These are phyloP conservation scores for Schizopygopsis malacanthus DNA, from an alignment of 2,797 vertebrate species.

Conservation along the genomic window DNA sequence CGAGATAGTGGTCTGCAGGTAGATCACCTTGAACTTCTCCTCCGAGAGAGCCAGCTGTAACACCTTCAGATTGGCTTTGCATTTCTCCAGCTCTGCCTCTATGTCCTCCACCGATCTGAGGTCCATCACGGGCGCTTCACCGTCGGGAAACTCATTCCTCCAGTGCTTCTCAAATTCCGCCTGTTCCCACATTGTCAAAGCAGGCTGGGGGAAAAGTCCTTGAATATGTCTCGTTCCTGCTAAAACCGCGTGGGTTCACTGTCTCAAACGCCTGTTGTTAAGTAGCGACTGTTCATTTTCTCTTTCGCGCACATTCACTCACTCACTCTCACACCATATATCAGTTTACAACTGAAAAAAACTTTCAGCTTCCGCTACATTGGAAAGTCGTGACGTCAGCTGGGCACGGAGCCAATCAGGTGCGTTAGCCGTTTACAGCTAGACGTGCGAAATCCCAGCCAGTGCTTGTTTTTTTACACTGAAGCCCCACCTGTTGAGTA, in stretches of 20 bases:
- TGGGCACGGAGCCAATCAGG: slow-evolving; percentile 56
- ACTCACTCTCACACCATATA: not conserved
- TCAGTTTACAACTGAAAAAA: slow-evolving; percentile 53
- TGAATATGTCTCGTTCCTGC: not conserved
- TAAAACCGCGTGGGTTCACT: not conserved
- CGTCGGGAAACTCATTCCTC: slow-evolving; percentile 89
- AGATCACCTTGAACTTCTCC: slow-evolving; percentile 93
- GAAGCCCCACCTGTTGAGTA: slow-evolving; percentile 49
- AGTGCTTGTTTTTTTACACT: not conserved
- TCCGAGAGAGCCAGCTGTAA: slow-evolving; percentile 87
- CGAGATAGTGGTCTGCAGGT: slow-evolving; percentile 87
- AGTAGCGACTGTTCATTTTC: slow-evolving; percentile 30
- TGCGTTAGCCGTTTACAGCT: not conserved
- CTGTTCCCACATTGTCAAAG: slow-evolving; percentile 84
- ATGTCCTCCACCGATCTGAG: slow-evolving; percentile 83
- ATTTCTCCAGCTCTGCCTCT: slow-evolving; percentile 85
- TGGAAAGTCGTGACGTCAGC: slow-evolving; percentile 59
- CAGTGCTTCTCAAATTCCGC: slow-evolving; percentile 90
- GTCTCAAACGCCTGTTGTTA: not conserved
- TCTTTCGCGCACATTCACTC: not conserved
- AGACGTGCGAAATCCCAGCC: not conserved
- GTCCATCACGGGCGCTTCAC: slow-evolving; percentile 82
- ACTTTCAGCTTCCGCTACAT: slow-evolving; percentile 67
- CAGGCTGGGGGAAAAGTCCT: not conserved
- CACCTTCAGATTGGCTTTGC: slow-evolving; percentile 81